Conservation (phyloP, 2,797 vertebrate species). For the Coranthus polyacanthus region DNA sequence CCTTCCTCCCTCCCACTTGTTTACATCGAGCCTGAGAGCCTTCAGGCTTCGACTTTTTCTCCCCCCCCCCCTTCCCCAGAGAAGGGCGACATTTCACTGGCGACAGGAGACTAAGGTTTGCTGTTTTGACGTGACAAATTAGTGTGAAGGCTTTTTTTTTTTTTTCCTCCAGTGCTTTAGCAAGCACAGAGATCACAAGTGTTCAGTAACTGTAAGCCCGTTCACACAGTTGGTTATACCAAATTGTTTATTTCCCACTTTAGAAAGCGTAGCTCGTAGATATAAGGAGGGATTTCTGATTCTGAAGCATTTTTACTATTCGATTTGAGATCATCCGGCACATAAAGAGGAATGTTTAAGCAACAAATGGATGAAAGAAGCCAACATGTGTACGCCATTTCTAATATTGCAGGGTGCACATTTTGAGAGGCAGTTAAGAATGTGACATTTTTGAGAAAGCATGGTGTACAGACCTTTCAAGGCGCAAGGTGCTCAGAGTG, state of each 20-base stretch:
- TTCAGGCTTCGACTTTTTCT: conserved; percentile 14
- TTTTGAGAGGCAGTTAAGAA: conserved; percentile 69
- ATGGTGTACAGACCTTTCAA: conserved; percentile 70
- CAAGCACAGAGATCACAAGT: not conserved
- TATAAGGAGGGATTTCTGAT: conserved; percentile 7
- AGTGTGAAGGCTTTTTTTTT: conserved; percentile 1
- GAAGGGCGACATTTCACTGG: conserved; percentile 31
- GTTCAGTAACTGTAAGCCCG: not conserved
- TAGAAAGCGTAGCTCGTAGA: conserved; percentile 3
- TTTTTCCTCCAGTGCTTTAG: not conserved
- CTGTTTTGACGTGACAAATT: conserved; percentile 38
- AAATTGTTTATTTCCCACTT: conserved; percentile 11
- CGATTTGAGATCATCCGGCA: not conserved
- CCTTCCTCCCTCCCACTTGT: conserved; percentile 37
- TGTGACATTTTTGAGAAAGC: conserved; percentile 78
- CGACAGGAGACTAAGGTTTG: conserved; percentile 29
- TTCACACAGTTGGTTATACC: conserved; percentile 5
- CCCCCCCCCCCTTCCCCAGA: too few relatives aligned
- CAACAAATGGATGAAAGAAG: conserved; percentile 54
- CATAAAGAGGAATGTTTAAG: conserved; percentile 41
- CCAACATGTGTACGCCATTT: conserved; percentile 33
- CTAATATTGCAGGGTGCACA: conserved; percentile 52
- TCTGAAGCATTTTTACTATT: conserved; percentile 18
- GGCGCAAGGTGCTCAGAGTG: conserved; percentile 64
- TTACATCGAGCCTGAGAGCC: conserved; percentile 45